Conservation (phyloP, 1,140 invertebrate genomes). For the Halesus radiatus region DNA sequence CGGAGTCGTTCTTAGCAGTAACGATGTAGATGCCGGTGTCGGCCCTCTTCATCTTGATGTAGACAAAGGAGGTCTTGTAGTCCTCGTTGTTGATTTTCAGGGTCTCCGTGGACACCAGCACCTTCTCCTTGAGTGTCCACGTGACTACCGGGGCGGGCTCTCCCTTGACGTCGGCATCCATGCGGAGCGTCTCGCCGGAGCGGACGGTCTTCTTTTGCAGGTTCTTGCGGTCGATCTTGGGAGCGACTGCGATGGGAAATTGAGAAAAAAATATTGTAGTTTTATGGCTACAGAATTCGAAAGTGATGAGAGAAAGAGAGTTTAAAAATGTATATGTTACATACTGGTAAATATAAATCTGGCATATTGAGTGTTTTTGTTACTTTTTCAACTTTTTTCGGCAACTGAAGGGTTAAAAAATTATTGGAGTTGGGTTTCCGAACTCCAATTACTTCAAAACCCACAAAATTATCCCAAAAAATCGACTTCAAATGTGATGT, state of each 20-base stretch:
- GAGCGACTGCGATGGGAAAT: slow-evolving; percentile 78
- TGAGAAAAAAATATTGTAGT: no score
- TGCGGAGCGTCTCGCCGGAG: slow-evolving; percentile 86
- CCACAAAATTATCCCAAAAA: no score
- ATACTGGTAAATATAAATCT: no score
- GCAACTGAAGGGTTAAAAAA: no score
- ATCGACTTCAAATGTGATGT: no score
- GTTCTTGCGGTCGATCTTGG: slow-evolving; percentile 95
- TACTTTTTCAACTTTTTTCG: no score
- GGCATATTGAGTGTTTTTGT: no score
- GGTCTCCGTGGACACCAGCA: slow-evolving; percentile 76
- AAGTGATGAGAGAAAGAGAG: no score
- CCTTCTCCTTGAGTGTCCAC: slow-evolving; percentile 85
- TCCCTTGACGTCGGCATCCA: slow-evolving; percentile 92
- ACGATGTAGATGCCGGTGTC: slow-evolving; percentile 92
- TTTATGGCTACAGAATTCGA: no score
- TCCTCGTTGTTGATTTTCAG: slow-evolving; percentile 91
- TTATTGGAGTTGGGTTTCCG: no score
- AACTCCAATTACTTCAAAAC: no score
- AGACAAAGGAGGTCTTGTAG: slow-evolving; percentile 91
- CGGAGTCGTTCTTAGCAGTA: slow-evolving; percentile 93
- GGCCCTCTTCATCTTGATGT: slow-evolving; percentile 84
- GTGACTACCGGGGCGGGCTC: slow-evolving; percentile 90
- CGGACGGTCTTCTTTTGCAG: slow-evolving; percentile 88
- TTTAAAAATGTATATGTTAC: no score